Evolutionary conservation across 2,113 vertebrate species (phyloP).

Genomic region (Cisticola juncidis): DNA sequence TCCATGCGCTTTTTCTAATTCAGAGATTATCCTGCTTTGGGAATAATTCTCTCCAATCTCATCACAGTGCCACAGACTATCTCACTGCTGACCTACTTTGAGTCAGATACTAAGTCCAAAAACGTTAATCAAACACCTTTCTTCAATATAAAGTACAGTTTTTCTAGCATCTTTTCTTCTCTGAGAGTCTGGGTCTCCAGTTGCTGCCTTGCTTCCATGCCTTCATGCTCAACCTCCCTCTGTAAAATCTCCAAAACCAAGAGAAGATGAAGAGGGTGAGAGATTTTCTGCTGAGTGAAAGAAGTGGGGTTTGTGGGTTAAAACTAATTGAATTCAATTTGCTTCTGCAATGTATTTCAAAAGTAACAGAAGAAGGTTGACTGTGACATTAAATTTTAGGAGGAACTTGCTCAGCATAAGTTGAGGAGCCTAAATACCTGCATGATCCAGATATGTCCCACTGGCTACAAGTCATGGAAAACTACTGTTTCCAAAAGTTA

Average conservation of each 20-base stretch:
- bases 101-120: neutral
- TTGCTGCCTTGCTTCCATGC: neutral
- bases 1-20: neutral
- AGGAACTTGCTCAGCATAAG: neutral
- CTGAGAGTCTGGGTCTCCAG: neutral
- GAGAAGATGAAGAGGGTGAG: neutral
- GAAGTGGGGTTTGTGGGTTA: neutral
- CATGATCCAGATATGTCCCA: neutral
- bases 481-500: neutral
- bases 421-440: neutral
- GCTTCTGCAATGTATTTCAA: neutral
- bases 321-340: neutral
- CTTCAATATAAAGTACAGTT: neutral
- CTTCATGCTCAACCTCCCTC: neutral
- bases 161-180: neutral
- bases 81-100: neutral
- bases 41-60: slow-evolving; percentile 4
- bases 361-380: neutral
- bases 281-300: neutral
- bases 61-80: neutral
- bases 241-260: neutral
- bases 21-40: slow-evolving; percentile 28
- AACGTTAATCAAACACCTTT: neutral
- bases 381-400: neutral
- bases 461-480: neutral